phyloP scores from a whole-genome alignment of 2,113 vertebrate species.

The Neofelis nebulosa region DNA sequence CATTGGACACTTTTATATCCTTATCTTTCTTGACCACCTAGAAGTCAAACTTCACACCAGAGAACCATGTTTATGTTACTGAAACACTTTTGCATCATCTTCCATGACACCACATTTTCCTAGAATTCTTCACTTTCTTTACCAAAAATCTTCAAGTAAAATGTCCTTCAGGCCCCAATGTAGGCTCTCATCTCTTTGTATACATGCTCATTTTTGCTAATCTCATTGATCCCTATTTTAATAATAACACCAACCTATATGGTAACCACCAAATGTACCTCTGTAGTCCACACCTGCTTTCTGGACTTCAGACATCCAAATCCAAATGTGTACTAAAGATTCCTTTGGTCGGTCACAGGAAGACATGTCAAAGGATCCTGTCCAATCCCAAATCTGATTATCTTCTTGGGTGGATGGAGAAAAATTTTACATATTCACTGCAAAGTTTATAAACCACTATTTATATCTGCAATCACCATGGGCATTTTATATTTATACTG shows the following conservation, averaged over 20 bases:
- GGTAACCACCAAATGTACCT: neutral
- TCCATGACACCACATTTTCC: neutral
- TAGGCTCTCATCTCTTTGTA: neutral
- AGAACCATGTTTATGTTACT: neutral
- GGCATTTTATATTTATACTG: neutral
- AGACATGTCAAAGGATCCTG: neutral
- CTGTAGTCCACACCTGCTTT: neutral
- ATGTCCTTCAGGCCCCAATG: neutral
- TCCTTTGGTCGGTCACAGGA: neutral
- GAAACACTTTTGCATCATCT: neutral
- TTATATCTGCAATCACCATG: neutral
- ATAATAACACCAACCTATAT: neutral
- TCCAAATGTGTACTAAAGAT: neutral
- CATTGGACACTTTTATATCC: neutral
- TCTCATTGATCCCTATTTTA: neutral
- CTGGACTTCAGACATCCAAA: neutral
- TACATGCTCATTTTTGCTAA: neutral
- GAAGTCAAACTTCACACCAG: neutral
- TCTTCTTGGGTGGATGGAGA: neutral
- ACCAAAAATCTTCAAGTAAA: neutral
- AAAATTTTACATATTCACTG: neutral
- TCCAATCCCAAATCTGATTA: neutral
- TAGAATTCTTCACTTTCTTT: neutral
- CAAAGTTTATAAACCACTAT: neutral
- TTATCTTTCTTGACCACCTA: neutral